These are phyloP conservation scores for Thereva nobilitata DNA, from an alignment of 2,888 invertebrate species.

Conservation along the genomic window DNA sequence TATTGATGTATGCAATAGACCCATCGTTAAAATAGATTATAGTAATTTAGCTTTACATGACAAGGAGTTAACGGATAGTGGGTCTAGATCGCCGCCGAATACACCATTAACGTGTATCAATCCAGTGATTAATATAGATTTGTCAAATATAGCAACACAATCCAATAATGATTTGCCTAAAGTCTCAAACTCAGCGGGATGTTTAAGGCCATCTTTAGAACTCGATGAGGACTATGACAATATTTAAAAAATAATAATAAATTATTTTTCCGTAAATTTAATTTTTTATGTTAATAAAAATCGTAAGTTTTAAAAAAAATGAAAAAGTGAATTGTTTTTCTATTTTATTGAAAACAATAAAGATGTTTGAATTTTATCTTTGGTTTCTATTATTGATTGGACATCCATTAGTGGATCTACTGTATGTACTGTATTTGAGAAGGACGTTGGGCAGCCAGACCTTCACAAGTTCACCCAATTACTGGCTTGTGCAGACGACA, in stretches of 20 bases:
- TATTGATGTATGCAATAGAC: conserved; percentile 52
- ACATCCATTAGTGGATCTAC: no score
- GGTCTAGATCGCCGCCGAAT: conserved; percentile 12
- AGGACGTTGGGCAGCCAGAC: no score
- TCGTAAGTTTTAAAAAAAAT: conserved; percentile 2
- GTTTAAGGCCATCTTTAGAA: conserved; percentile 46
- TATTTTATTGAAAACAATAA: no score
- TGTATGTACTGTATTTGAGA: no score
- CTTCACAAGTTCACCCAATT: no score
- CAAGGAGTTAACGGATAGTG: conserved; percentile 22
- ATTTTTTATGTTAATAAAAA: conserved; percentile 24
- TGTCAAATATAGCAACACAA: conserved; percentile 52
- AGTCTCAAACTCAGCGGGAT: conserved; percentile 32
- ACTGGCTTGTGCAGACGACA: no score
- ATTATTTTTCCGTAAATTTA: conserved; percentile 22
- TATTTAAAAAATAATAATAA: conserved; percentile 49
- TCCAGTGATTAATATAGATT: conserved; percentile 56
- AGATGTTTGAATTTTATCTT: no score
- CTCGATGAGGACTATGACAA: conserved; percentile 59
- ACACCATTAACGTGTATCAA: conserved; percentile 48
- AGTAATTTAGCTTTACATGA: conserved; percentile 52
- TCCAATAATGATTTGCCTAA: conserved; percentile 34
- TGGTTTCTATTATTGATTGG: no score
- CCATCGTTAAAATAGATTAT: conserved; percentile 58
- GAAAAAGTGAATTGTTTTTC: no score